Evolutionary conservation across 1,140 invertebrate species (phyloP).

Genomic region (Medauroidea extradentata): DNA sequence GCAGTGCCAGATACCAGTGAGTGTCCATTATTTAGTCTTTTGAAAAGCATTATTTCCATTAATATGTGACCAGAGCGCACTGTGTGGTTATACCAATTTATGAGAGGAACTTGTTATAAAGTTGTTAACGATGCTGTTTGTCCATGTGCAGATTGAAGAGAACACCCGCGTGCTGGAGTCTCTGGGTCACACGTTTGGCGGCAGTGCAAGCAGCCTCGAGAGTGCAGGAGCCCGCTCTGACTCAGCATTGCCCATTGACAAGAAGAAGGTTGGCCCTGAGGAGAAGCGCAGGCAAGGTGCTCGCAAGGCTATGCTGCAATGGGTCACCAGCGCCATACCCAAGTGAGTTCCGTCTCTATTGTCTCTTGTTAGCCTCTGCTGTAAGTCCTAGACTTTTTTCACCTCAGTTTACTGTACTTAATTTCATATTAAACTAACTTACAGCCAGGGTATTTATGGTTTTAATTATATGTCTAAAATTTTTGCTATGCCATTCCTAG

Average conservation of each 20-base stretch:
- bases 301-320: slow-evolving; percentile 86
- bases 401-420: too few relatives aligned
- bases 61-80: too few relatives aligned
- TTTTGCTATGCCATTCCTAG: too few relatives aligned
- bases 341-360: slow-evolving; percentile 56
- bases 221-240: slow-evolving; percentile 51
- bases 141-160: slow-evolving; percentile 81
- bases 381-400: too few relatives aligned
- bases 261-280: slow-evolving; percentile 17
- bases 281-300: slow-evolving; percentile 84
- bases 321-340: slow-evolving; percentile 90
- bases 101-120: too few relatives aligned
- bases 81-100: neutral
- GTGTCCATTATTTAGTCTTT: too few relatives aligned
- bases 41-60: too few relatives aligned
- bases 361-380: too few relatives aligned
- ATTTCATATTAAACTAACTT: neutral
- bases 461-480: too few relatives aligned
- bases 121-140: neutral
- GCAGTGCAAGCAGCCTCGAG: slow-evolving; percentile 75
- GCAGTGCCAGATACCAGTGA: too few relatives aligned
- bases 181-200: slow-evolving; percentile 71
- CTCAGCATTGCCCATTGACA: slow-evolving; percentile 38
- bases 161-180: slow-evolving; percentile 87
- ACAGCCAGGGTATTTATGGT: too few relatives aligned